Conservation (phyloP, 2,113 vertebrate genomes). For the Tragelaphus strepsiceros region DNA sequence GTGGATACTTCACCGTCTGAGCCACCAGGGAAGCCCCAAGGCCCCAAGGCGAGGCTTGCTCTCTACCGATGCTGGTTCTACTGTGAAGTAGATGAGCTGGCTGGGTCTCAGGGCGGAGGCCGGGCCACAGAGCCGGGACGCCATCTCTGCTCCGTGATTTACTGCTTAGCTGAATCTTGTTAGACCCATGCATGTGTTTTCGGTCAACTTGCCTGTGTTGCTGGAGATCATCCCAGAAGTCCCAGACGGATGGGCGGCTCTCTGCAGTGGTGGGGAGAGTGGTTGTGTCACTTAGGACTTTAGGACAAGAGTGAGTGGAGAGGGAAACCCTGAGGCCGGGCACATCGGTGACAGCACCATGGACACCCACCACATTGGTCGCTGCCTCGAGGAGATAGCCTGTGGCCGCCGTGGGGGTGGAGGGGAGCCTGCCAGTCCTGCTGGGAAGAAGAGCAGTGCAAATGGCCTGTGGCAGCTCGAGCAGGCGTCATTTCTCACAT, state of each 20-base stretch:
- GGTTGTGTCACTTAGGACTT: background rate
- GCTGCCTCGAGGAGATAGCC: background rate
- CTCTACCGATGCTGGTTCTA: no score
- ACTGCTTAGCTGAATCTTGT: background rate
- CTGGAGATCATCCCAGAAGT: background rate
- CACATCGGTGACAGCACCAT: fast-evolving
- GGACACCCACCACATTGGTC: background rate
- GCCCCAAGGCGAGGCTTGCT: fast-evolving
- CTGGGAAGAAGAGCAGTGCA: background rate
- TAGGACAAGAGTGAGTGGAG: no score
- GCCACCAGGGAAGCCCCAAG: background rate
- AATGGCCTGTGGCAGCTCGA: background rate
- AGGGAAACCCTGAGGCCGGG: background rate
- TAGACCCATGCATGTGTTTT: background rate
- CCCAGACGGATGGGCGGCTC: no score
- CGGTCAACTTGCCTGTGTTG: background rate
- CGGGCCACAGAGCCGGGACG: background rate
- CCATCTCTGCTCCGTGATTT: no score
- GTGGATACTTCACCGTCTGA: background rate
- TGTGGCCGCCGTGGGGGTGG: fast-evolving
- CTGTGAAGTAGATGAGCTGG: background rate
- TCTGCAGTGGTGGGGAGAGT: background rate
- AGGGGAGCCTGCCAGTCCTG: background rate
- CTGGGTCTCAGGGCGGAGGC: background rate
- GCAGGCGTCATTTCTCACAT: background rate